Conservation (phyloP, 2,113 vertebrate genomes). For the Geothlypis trichas region DNA sequence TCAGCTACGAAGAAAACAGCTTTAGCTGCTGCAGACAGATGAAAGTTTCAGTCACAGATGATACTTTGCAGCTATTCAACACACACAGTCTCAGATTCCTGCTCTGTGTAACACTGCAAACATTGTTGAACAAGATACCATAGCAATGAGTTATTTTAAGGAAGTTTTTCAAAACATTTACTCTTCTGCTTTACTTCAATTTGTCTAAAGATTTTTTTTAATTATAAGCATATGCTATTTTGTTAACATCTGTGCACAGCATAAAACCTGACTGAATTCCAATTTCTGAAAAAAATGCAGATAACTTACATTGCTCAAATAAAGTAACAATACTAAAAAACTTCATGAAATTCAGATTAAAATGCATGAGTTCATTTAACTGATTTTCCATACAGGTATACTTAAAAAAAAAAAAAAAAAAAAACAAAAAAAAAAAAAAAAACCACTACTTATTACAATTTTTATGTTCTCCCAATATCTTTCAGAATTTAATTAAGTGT, state of each 20-base stretch:
- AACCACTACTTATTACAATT: background rate
- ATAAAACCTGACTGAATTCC: slow-evolving; percentile 57
- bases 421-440: background rate
- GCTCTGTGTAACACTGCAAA: slow-evolving; percentile 74
- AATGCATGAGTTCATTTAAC: slow-evolving; percentile 16
- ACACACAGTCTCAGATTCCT: slow-evolving; percentile 48
- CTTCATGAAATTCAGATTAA: slow-evolving; percentile 18
- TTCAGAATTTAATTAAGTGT: slow-evolving; percentile 45
- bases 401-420: background rate
- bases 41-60: slow-evolving; percentile 52
- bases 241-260: slow-evolving; percentile 65
- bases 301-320: slow-evolving; percentile 40
- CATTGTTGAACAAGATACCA: slow-evolving; percentile 75
- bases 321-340: slow-evolving; percentile 39
- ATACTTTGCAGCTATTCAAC: slow-evolving; percentile 44
- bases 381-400: background rate
- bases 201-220: slow-evolving; percentile 79
- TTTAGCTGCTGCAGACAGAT: slow-evolving; percentile 46
- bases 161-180: slow-evolving; percentile 84
- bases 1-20: background rate
- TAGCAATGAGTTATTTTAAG: slow-evolving; percentile 76
- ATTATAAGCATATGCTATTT: slow-evolving; percentile 78
- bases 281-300: slow-evolving; percentile 55
- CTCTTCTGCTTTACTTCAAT: slow-evolving; percentile 84
- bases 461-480: background rate